phyloP scores from a whole-genome alignment of 2,888 invertebrate species.

The Aspidapion aeneum region DNA sequence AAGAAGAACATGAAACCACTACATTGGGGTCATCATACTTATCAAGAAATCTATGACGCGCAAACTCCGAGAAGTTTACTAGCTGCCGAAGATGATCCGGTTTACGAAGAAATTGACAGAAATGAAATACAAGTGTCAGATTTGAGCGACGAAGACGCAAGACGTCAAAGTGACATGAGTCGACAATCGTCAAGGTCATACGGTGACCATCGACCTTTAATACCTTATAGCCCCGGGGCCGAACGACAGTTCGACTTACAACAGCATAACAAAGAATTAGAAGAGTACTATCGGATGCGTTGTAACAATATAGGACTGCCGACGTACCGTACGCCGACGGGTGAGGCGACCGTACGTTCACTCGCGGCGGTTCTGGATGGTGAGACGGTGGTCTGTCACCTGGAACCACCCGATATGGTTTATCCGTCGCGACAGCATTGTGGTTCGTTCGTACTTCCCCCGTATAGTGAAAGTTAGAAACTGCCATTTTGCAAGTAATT shows the following conservation, averaged over 20 bases:
- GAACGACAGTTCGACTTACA: constrained; percentile 51
- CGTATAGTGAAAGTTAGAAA: constrained; percentile 61
- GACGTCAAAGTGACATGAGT: constrained; percentile 69
- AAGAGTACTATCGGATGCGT: constrained; percentile 29
- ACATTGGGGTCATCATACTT: constrained; percentile 61
- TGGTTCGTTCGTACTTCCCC: constrained; percentile 51
- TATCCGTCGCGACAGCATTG: constrained; percentile 46
- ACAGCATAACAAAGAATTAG: constrained; percentile 39
- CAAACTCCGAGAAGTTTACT: constrained; percentile 51
- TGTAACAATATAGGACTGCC: constrained; percentile 53
- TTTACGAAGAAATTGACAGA: constrained; percentile 77
- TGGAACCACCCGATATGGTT: constrained; percentile 64
- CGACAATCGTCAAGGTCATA: constrained; percentile 71
- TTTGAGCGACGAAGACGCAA: constrained; percentile 75
- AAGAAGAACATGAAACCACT: constrained; percentile 48
- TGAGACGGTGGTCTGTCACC: constrained; percentile 81
- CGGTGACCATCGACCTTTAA: constrained; percentile 77
- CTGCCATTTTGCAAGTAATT: constrained; percentile 49
- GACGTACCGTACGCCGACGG: constrained; percentile 50
- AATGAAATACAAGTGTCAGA: constrained; percentile 70
- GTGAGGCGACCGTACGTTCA: constrained; percentile 57
- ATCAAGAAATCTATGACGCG: constrained; percentile 67
- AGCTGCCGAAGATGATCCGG: constrained; percentile 70
- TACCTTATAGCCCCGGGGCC: constrained; percentile 69
- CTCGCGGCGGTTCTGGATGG: constrained; percentile 80